Evolutionary conservation across 2,797 vertebrate species (phyloP), one percentile per base, ranked within the genome.

Genomic region (Pterois miles): DNA sequence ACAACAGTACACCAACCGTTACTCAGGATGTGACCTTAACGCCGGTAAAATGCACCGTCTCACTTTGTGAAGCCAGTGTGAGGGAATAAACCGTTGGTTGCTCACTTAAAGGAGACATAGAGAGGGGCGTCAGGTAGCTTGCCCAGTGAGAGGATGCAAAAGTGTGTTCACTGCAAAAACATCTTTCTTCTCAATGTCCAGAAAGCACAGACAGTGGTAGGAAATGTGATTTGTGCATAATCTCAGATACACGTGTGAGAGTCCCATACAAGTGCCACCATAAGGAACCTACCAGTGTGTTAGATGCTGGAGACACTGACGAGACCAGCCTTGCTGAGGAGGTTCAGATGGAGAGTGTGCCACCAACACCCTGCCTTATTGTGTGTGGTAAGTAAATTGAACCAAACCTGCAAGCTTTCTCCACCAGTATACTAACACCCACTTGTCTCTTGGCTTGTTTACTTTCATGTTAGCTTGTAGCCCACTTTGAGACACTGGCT

Each of bases 31-130:
- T 48, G 34, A 12, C 54, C 8, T 43, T 64, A 9, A 33, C 40
- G 1, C 3, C 53, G 56, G 52, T 86, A 23, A 84, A 76, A 65
- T 84, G 83, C 29, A 53, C 76, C 1, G 54, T 83, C 2, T 72
- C 59, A 20, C 71, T 76, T n/a, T 80, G 80, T 78, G 76, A 70
- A 16, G 38, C 10, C 56, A 82, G 63, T 84, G 73, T 80, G 57
- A 78, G 0, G 71, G 33, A 48, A 9, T 20, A 79, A 71, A 57
- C 2, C 11, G 12, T 52, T 83, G 57, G 6, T 82, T 43, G 50
- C 65, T 68, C 78, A 89, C 72, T n/a, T 83, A 66, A 87, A 78
- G 36, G 69, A 82, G 54, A 87, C 25, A 82, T 89, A 13, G 53
- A 58, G 77, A 86, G 5, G 70, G 81, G 10, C 31, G 33, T 22